Evolutionary conservation across 2,888 invertebrate species (phyloP), one percentile per base, ranked within the genome.

Genomic region (Tetropium fuscum): DNA sequence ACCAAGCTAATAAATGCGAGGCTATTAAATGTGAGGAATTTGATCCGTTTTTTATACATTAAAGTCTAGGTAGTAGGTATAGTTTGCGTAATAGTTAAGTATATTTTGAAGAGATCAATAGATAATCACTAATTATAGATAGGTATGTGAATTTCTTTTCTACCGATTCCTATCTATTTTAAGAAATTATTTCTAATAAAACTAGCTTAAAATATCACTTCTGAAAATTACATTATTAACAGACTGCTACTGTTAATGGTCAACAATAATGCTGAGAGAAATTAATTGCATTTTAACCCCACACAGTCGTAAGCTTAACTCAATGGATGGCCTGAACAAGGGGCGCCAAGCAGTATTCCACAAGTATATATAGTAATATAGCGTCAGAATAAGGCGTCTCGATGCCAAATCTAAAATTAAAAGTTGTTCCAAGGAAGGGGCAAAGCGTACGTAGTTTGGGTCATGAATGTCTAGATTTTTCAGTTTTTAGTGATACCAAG

Each of bases 351-450:
- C 51, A 3, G 16, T 11, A 18, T 34, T 18, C 36, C n/a, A 19
- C 22, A 36, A 22, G 10, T 7, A 18, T 10, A 49, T 15, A 18
- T 40, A 3, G 57, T 47, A 49, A 13, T 10, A 19, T 19, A 53
- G 83, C 73, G 70, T 72, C 73, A 68, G 63, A 66, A 58, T 59
- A 48, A 51, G 53, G 84, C 86, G 86, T 85, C 83, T 83, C 84
- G 79, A 83, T 85, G 87, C 87, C 87, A 87, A 87, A 83, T 84
- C 86, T 87, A 87, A 86, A 86, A 84, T 84, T 84, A 87, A 86
- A 84, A 72, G 68, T 62, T 62, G 65, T 62, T 63, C 56, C 83
- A 82, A 84, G 79, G 77, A 79, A 71, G 76, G 73, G 74, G 71
- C 69, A 70, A 53, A 61, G 58, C 59, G 60, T 66, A 73, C 74